Base-by-base conservation (phyloP, 2,888 invertebrate genomes). In the Tryphoninae sp. region DNA sequence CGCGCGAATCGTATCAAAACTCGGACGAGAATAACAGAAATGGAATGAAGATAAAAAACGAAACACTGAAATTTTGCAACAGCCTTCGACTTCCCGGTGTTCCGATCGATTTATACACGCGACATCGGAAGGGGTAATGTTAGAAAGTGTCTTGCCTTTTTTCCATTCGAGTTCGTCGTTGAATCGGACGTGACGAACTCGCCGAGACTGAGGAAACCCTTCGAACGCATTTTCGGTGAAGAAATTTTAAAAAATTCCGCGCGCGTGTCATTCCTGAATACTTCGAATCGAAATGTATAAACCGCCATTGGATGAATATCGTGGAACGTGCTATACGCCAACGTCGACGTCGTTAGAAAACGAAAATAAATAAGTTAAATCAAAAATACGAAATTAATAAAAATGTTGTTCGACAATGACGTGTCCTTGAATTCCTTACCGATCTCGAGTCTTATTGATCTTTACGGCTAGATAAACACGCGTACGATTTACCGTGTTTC, bases 91-190 rank as follows among this genome's bases (percentile, higher is more conserved):
- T 59, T 51, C 51, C 79, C 61, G 53, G 49, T 55, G 69, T 64
- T 64, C 55, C 62, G 62, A 64, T 58, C 68, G 62, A 26, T 62
- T 49, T 51, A 16, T 79, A 45, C 6, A 64, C 40, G 45, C 51
- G 55, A 67, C 59, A 59, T 75, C 75, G 71, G 61, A 59, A 65
- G 81, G 67, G 67, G 71, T 73, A 77, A 80, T 80, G 79, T 77
- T 82, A 79, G 82, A 82, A 82, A 82, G 82, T 82, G 73, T 77
- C 69, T 76, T 82, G 71, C 67, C 61, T 78, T 74, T 78, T 61
- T 59, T 62, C 65, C 23, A 26, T 40, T 61, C 40, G 45, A 33
- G 59, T 74, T 76, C 13, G 11, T 42, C 65, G 76, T 71, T 64
- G 68, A 64, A 51, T 33, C 51, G 49, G 73, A 73, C 74, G 62